phyloP scores from a whole-genome alignment of 1,140 invertebrate species.

The Euura lappo region DNA sequence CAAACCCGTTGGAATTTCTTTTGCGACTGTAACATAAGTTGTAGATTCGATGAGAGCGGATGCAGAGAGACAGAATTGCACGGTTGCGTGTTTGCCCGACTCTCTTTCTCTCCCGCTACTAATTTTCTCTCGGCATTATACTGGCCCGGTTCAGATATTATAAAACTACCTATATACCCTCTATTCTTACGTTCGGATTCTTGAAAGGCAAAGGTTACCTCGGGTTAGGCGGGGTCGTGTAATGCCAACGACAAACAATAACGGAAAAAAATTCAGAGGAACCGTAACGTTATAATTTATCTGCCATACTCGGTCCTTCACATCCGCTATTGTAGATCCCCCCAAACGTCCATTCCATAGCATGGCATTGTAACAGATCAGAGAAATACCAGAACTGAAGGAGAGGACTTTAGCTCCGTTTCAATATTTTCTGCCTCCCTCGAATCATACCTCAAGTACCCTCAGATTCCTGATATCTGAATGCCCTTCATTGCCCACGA shows the following conservation, averaged over 20 bases:
- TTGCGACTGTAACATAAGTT: background rate
- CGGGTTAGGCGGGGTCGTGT: constrained; percentile 57
- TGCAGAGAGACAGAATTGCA: constrained; percentile 49
- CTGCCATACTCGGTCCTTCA: constrained; percentile 11
- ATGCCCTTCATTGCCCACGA: too few relatives aligned
- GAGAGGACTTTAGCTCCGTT: too few relatives aligned
- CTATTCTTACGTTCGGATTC: background rate
- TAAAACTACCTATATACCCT: background rate
- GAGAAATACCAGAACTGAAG: constrained; percentile 32
- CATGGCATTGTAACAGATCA: constrained; percentile 57
- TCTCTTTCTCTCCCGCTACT: background rate
- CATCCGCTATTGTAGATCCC: constrained; percentile 27
- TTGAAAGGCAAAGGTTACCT: background rate
- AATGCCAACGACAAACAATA: constrained; percentile 43
- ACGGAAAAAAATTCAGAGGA: constrained; percentile 51
- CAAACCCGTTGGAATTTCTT: background rate
- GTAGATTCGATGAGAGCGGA: constrained; percentile 59
- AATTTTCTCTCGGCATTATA: background rate
- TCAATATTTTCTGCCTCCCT: too few relatives aligned
- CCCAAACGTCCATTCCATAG: constrained; percentile 50
- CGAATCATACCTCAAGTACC: too few relatives aligned
- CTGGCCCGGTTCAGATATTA: background rate
- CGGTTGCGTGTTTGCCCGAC: constrained; percentile 46
- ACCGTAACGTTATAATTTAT: constrained; percentile 62
- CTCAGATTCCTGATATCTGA: too few relatives aligned